Base-by-base conservation (phyloP, 2,888 invertebrate species). In the Gymnoscelis rufifasciata region DNA sequence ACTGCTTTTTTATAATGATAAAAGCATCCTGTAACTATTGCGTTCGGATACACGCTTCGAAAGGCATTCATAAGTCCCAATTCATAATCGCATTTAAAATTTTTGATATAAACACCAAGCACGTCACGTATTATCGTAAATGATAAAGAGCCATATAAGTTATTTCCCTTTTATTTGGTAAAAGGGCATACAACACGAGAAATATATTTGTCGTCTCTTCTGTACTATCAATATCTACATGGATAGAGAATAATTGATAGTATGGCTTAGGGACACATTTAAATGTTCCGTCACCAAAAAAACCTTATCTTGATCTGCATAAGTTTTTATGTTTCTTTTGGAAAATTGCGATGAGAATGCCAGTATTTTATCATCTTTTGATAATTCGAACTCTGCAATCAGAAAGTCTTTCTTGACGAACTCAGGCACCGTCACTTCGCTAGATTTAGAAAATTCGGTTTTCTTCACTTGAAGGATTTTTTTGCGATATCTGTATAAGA, bases 371-470 rank as follows among this genome's bases (percentile, higher is more conserved):
- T 44, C 44, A 29, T 44, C 44, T 44, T 44, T 39, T 44, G 3
- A 44, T 44, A 44, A 39, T 44, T 44, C 33, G 35, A 44, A 44
- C 44, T 44, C 44, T 38, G 38, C 39, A 43, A 43, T 43, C 43
- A 43, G 37, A 43, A 37, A 43, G 43, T 37, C 37, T 37, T 37
- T 43, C 43, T 43, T 37, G 15, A 38, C 28, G 28, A 38, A 10
- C 15, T 38, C 15, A 10, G 38, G 38, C 38, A 42, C 35, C 35
- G 36, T 39, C 30, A 29, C 39, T 42, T 40, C 13, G 31, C 40
- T 10, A 40, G 38, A 29, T 29, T 29, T 29, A 29, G 29, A 29
- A 29, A 29, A 29, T 29, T 29, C 29, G n/a, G n/a, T 31, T 40
- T 40, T 44, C 28, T 38, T 36, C 13, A 37, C 27, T 37, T 43